Conservation (phyloP, 92 coral and sea anemone species). For the Porites lobata region DNA sequence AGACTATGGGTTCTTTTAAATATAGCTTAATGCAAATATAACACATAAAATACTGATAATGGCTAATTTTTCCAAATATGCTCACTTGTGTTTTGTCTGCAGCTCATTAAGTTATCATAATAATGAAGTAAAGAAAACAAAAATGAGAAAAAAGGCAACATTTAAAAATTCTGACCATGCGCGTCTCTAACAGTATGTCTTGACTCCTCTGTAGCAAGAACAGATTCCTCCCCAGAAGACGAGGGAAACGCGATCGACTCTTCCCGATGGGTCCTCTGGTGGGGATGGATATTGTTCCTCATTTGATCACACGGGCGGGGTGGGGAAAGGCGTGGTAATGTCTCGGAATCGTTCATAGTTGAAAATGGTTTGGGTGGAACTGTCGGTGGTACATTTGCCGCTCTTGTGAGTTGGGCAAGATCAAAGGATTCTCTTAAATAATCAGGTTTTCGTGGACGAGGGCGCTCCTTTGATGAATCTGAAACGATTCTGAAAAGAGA, state of each 20-base stretch:
- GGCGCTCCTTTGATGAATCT: conserved; percentile 77
- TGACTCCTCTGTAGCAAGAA: background rate
- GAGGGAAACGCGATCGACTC: conserved; percentile 71
- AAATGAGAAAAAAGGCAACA: background rate
- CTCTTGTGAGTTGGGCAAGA: conserved; percentile 61
- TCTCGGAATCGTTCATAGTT: conserved; percentile 33
- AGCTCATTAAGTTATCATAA: background rate
- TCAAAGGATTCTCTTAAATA: conserved; percentile 96
- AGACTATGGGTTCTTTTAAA: too few relatives aligned
- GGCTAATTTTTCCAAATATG: too few relatives aligned
- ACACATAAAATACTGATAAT: background rate
- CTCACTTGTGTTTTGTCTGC: too few relatives aligned
- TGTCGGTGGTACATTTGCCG: background rate
- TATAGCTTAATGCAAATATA: too few relatives aligned
- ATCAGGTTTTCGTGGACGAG: conserved; percentile 94
- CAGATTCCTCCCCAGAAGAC: conserved; percentile 76
- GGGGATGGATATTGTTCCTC: conserved; percentile 56
- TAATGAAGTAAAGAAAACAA: background rate
- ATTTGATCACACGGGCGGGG: conserved; percentile 58
- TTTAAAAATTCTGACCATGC: background rate
- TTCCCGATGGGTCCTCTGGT: conserved; percentile 67
- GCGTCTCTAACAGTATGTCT: background rate
- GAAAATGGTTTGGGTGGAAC: conserved; percentile 16
- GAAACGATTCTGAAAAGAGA: conserved; percentile 50
- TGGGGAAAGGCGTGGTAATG: conserved; percentile 65